Percentiles rank a stretch among this genome's conserved stretches.
phyloP scores from a whole-genome alignment of 1,140 invertebrate species.

The Maconellicoccus hirsutus region DNA sequence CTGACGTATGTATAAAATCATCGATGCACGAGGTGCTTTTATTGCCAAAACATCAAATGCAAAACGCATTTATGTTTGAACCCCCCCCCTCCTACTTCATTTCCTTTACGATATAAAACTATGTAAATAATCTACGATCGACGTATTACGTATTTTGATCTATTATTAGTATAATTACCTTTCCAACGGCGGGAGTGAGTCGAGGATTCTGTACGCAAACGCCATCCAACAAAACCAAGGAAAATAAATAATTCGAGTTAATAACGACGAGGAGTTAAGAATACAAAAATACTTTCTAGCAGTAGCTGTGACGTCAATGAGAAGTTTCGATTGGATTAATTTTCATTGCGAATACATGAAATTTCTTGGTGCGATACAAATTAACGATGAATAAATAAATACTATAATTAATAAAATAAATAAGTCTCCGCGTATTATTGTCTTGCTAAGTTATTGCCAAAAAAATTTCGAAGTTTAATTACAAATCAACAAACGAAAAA shows the following conservation, averaged over 20 bases:
- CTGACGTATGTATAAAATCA: too few species aligned
- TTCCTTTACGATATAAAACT: too few species aligned
- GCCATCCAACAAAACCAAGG: not conserved
- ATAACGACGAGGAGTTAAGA: not conserved
- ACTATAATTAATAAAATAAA: not conserved
- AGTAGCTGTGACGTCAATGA: slow-evolving; percentile 20
- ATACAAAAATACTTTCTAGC: slow-evolving; percentile 11
- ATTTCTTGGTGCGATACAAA: too few species aligned
- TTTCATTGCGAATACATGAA: not conserved
- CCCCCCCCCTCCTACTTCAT: too few species aligned
- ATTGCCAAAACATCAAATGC: too few species aligned
- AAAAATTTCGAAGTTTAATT: not conserved
- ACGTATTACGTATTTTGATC: too few species aligned
- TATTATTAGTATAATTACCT: slow-evolving; percentile 23
- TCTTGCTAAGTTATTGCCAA: not conserved
- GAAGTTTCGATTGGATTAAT: not conserved
- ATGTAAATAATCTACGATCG: too few species aligned
- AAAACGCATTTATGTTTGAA: too few species aligned
- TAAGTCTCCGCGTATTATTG: not conserved
- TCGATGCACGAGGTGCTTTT: too few species aligned
- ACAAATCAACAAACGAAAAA: not conserved
- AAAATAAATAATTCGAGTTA: slow-evolving; percentile 17
- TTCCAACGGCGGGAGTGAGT: slow-evolving; percentile 23
- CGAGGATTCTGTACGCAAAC: not conserved
- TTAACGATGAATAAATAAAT: not conserved